Evolutionary conservation across 1,140 invertebrate species (phyloP).

Genomic region (Meloidogyne hapla): DNA sequence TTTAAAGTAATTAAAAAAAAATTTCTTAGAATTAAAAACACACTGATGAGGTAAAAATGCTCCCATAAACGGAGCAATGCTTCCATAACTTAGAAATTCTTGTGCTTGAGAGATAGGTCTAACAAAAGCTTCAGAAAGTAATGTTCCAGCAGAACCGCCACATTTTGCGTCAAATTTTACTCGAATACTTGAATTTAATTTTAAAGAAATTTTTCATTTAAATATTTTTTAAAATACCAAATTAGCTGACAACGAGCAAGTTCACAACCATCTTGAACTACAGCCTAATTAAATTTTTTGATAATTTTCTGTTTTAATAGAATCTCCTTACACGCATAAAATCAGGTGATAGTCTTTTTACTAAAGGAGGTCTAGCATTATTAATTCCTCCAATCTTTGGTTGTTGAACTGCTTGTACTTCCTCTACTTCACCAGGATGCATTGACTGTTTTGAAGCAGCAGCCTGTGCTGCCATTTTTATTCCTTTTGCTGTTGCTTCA

Average conservation of each 20-base stretch:
- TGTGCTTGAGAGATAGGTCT: slow-evolving; percentile 34
- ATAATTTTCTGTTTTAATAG: not conserved
- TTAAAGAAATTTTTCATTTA: not conserved
- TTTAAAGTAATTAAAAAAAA: not conserved
- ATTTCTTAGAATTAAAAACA: slow-evolving; percentile 13
- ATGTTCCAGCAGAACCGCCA: slow-evolving; percentile 29
- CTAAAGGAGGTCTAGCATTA: not conserved
- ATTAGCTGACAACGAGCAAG: slow-evolving; percentile 25
- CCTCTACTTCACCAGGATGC: not conserved
- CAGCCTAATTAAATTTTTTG: not conserved
- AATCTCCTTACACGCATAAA: slow-evolving; percentile 16
- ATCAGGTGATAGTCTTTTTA: slow-evolving; percentile 16
- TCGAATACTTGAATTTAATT: slow-evolving; percentile 11
- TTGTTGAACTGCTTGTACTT: not conserved
- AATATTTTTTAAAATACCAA: slow-evolving; percentile 12
- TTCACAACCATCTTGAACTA: slow-evolving; percentile 35
- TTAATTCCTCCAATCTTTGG: not conserved
- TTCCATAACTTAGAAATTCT: slow-evolving; percentile 29
- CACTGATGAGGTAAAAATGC: slow-evolving; percentile 33
- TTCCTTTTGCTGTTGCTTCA: slow-evolving; percentile 9
- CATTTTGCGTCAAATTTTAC: slow-evolving; percentile 33
- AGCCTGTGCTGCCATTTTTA: not conserved
- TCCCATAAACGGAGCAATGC: slow-evolving; percentile 22
- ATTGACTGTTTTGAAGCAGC: not conserved
- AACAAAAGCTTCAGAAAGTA: slow-evolving; percentile 37